Conservation (phyloP, 2,888 invertebrate genomes). For the Philopedon plagiatum region DNA sequence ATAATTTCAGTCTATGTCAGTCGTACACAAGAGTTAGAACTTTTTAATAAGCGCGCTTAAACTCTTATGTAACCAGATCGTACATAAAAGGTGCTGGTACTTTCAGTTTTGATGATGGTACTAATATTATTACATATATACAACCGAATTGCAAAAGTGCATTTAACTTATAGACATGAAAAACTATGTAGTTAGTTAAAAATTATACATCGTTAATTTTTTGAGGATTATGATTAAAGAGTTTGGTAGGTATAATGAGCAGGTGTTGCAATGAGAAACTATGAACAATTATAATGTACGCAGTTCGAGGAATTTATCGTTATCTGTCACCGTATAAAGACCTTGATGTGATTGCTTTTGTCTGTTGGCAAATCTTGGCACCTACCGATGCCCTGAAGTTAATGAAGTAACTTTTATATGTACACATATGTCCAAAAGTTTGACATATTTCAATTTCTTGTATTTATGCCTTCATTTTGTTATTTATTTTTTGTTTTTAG, state of each 20-base stretch:
- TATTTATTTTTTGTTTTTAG: too few species aligned
- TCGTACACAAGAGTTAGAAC: conserved; percentile 3
- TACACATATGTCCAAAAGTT: too few species aligned
- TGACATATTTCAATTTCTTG: too few species aligned
- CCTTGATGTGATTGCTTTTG: too few species aligned
- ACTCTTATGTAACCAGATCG: conserved; percentile 6
- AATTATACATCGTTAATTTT: conserved; percentile 3
- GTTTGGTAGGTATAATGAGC: background rate
- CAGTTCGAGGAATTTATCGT: too few species aligned
- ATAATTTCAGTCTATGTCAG: background rate
- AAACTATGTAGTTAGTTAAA: conserved; percentile 2
- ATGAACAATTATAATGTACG: too few species aligned
- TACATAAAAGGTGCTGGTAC: conserved; percentile 12
- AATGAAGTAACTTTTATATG: too few species aligned
- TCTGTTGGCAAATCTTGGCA: too few species aligned
- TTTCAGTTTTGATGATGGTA: conserved; percentile 33
- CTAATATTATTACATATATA: conserved; percentile 29
- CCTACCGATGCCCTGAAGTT: too few species aligned
- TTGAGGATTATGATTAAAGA: background rate
- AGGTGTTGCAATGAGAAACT: background rate
- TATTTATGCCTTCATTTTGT: too few species aligned
- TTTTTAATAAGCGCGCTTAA: conserved; percentile 16
- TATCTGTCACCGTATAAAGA: too few species aligned
- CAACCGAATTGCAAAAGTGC: conserved; percentile 28
- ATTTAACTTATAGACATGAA: conserved; percentile 20